Percentiles rank a stretch among this genome's conserved stretches.
These are phyloP conservation scores for Erebia palarica DNA, from an alignment of 2,888 invertebrate genomes.

Conservation along the genomic window DNA sequence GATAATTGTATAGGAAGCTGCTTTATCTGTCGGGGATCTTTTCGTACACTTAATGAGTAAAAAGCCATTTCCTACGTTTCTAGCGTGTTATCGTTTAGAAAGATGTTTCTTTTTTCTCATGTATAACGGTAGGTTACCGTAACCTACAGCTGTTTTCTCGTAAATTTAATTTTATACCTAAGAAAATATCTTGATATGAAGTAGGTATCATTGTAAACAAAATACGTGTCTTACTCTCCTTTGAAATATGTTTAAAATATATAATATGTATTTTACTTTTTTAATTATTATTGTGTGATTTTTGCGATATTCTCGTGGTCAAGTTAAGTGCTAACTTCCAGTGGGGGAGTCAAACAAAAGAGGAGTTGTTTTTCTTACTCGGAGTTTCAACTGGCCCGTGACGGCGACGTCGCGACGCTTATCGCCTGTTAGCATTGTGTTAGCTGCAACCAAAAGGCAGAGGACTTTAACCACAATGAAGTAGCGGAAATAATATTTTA, in stretches of 20 bases:
- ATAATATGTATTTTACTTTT: background rate
- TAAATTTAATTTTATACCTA: too few relatives aligned
- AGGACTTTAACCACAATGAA: background rate
- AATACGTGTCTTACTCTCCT: background rate
- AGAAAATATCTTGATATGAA: too few relatives aligned
- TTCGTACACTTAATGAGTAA: background rate
- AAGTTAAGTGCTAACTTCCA: slow-evolving; percentile 18
- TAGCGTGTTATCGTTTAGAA: background rate
- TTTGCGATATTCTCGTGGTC: slow-evolving; percentile 1
- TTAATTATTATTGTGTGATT: background rate
- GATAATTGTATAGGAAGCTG: background rate
- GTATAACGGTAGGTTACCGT: background rate
- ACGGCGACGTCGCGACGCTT: slow-evolving; percentile 63
- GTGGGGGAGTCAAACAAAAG: slow-evolving; percentile 12
- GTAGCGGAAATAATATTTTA: background rate
- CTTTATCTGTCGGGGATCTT: background rate
- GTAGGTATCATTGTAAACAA: too few relatives aligned
- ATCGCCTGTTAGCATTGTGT: slow-evolving; percentile 26
- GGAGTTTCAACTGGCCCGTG: slow-evolving; percentile 55
- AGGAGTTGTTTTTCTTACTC: slow-evolving; percentile 25
- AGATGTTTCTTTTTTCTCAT: background rate
- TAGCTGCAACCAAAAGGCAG: background rate
- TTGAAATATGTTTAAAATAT: background rate
- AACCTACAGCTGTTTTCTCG: background rate
- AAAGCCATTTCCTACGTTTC: background rate